These are phyloP conservation scores for Aix galericulata DNA, from an alignment of 2,113 vertebrate genomes.

Conservation along the genomic window DNA sequence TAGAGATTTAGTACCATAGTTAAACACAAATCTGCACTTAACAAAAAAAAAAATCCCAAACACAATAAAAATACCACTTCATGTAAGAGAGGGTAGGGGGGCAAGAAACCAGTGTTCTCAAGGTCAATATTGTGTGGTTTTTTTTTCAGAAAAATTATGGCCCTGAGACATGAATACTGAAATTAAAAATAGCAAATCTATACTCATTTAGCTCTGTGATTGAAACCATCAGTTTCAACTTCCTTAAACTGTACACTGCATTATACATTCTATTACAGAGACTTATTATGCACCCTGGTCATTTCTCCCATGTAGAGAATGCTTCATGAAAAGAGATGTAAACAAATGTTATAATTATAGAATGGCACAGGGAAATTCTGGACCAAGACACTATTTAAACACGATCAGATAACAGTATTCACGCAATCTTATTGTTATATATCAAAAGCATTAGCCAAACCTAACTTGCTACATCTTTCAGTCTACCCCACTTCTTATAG, in stretches of 20 bases:
- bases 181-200: conserved; percentile 56
- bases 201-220: conserved; percentile 47
- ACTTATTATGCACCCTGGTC: conserved; percentile 12
- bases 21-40: conserved; percentile 56
- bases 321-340: conserved; percentile 49
- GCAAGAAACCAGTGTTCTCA: conserved; percentile 42
- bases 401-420: conserved; percentile 59
- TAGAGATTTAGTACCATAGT: conserved; percentile 59
- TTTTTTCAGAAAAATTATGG: conserved; percentile 50
- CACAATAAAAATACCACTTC: conserved; percentile 67
- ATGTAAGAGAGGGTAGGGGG: not conserved
- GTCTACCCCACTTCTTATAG: not conserved
- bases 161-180: conserved; percentile 55
- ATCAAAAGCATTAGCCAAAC: conserved; percentile 66
- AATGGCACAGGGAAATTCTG: conserved; percentile 62
- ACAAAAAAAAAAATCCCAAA: not conserved
- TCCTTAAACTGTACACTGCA: conserved; percentile 63
- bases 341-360: conserved; percentile 22
- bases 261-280: conserved; percentile 54
- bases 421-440: conserved; percentile 77
- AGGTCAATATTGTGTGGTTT: not conserved
- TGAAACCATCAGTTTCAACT: conserved; percentile 23
- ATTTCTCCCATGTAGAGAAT: conserved; percentile 56
- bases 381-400: conserved; percentile 71
- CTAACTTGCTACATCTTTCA: not conserved